phyloP scores from a whole-genome alignment of 2,888 invertebrate genomes.

The Acanthopleura granulata region DNA sequence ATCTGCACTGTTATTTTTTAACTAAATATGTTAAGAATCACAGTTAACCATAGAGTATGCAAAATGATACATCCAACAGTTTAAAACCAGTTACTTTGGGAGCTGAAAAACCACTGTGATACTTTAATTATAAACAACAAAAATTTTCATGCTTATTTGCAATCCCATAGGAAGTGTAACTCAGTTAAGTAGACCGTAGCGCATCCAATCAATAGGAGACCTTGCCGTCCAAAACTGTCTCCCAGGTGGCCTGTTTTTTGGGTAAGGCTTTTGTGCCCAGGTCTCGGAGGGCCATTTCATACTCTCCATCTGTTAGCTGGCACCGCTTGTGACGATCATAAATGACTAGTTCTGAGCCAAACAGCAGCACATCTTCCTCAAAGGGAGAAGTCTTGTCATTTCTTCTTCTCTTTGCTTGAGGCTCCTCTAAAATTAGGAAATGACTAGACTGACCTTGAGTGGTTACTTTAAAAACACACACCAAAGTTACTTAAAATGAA shows the following conservation, averaged over 20 bases:
- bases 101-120: neutral
- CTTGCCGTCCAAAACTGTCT: slow-evolving; percentile 75
- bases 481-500: no score
- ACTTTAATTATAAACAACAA: neutral
- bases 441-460: no score
- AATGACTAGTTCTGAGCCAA: slow-evolving; percentile 80
- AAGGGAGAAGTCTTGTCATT: slow-evolving; percentile 44
- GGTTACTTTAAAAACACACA: no score
- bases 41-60: no score
- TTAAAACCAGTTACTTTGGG: no score
- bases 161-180: neutral
- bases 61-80: no score
- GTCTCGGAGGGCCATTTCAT: slow-evolving; percentile 88
- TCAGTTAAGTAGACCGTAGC: neutral
- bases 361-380: slow-evolving; percentile 45
- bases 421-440: slow-evolving; percentile 57
- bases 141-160: neutral
- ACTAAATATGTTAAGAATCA: no score
- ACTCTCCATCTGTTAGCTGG: slow-evolving; percentile 88
- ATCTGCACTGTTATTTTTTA: no score
- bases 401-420: slow-evolving; percentile 49
- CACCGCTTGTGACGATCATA: slow-evolving; percentile 92
- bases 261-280: slow-evolving; percentile 73
- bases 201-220: slow-evolving; percentile 52
- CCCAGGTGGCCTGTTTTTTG: slow-evolving; percentile 82